These are phyloP conservation scores for Musca vetustissima DNA, from an alignment of 1,140 invertebrate genomes.

Conservation along the genomic window DNA sequence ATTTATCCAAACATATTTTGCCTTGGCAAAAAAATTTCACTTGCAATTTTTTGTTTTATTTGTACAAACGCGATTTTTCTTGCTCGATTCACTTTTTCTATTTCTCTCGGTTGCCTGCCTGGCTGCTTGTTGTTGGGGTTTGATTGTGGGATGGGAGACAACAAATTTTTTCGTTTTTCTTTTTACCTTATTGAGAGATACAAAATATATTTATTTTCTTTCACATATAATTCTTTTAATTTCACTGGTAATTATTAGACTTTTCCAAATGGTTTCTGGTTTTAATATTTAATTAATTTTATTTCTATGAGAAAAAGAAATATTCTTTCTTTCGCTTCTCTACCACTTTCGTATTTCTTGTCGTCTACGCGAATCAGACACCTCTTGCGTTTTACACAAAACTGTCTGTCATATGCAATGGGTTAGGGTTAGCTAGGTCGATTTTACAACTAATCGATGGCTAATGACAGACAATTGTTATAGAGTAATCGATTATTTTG, in stretches of 20 bases:
- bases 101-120: too few species aligned
- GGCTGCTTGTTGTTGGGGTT: too few species aligned
- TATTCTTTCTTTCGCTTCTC: too few species aligned
- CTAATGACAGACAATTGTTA: too few species aligned
- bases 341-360: too few species aligned
- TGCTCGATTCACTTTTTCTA: conserved; percentile 14
- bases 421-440: too few species aligned
- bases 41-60: conserved; percentile 3
- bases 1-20: neutral
- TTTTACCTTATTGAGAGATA: neutral
- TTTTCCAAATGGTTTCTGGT: neutral
- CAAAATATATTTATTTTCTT: neutral
- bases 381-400: too few species aligned
- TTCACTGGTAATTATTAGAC: neutral
- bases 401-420: too few species aligned
- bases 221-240: neutral
- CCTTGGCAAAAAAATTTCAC: conserved; percentile 12
- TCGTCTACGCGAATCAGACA: too few species aligned
- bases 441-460: too few species aligned
- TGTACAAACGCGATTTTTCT: neutral
- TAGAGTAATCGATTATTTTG: too few species aligned
- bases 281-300: conserved; percentile 1
- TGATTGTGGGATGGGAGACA: neutral
- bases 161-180: neutral
- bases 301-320: too few species aligned